Percentiles rank a stretch among this genome's conserved stretches.
Evolutionary conservation across 2,113 vertebrate genomes (phyloP).

Genomic region (Aythya baeri): DNA sequence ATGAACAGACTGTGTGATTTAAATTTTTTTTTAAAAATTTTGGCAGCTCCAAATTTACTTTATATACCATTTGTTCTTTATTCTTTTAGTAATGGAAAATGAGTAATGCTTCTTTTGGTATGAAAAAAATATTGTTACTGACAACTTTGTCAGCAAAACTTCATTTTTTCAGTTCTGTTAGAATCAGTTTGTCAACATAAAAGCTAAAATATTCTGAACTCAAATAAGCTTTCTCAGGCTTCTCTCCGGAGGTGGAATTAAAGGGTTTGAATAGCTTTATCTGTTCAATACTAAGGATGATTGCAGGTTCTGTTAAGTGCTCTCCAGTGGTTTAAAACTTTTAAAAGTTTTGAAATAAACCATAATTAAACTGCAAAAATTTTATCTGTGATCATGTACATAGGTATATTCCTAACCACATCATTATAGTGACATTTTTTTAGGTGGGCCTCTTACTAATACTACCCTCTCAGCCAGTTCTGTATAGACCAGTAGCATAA

Average conservation of each 20-base stretch:
- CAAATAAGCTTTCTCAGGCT: conserved; percentile 10
- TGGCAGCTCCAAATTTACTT: conserved; percentile 33
- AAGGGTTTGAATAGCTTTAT: conserved; percentile 1
- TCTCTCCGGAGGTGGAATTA: not conserved
- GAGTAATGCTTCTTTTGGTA: conserved; percentile 5
- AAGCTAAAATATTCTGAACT: conserved; percentile 51
- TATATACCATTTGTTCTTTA: conserved; percentile 13
- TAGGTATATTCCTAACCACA: not conserved
- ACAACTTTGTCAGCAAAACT: conserved; percentile 13
- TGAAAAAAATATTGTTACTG: conserved; percentile 12
- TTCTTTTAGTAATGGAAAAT: not conserved
- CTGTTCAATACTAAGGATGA: not conserved
- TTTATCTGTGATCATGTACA: not conserved
- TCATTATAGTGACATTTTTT: not conserved
- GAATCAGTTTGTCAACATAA: conserved; percentile 40
- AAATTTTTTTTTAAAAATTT: conserved; percentile 19
- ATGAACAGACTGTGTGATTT: conserved; percentile 21
- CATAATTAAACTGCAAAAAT: not conserved
- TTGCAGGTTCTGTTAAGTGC: not conserved
- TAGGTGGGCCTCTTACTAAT: not conserved
- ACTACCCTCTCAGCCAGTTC: not conserved
- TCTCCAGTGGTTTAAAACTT: conserved; percentile 3
- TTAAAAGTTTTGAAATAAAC: not conserved
- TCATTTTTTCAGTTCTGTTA: conserved; percentile 33
- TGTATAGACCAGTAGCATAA: not conserved